Evolutionary conservation across 2,888 invertebrate species (phyloP).

Genomic region (Leucania comma): DNA sequence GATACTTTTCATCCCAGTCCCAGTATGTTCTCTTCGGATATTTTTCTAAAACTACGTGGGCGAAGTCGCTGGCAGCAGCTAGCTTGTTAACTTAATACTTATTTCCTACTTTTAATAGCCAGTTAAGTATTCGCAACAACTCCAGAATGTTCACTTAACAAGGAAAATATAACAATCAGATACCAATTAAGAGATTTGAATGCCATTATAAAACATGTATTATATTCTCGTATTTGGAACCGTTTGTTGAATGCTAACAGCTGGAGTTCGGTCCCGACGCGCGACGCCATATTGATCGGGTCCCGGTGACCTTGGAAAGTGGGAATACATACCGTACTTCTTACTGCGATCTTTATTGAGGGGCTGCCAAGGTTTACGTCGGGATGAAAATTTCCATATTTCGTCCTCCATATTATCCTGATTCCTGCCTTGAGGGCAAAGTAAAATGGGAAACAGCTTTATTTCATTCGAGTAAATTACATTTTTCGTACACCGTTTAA

Average conservation of each 20-base stretch:
- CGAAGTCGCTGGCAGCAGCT: no score
- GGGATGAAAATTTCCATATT: conserved; percentile 39
- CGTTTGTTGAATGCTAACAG: conserved; percentile 35
- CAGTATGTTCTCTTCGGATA: no score
- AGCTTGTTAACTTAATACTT: no score
- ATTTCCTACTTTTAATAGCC: no score
- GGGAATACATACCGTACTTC: conserved; percentile 40
- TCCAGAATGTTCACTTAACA: neutral
- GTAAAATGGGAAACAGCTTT: conserved; percentile 11
- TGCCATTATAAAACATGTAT: conserved; percentile 8
- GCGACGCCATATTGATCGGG: conserved; percentile 59
- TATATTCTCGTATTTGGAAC: conserved; percentile 10
- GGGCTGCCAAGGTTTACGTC: conserved; percentile 11
- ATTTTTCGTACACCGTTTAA: conserved; percentile 9
- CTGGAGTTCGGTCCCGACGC: conserved; percentile 32
- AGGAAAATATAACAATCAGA: conserved; percentile 33
- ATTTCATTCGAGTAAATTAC: conserved; percentile 25
- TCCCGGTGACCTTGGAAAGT: conserved; percentile 55
- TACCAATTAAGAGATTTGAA: no score
- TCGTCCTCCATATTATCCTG: neutral
- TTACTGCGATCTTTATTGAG: conserved; percentile 12
- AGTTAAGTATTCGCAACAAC: neutral
- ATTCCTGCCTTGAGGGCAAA: neutral
- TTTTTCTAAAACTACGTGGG: no score
- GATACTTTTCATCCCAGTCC: no score